Evolutionary conservation across 2,888 invertebrate genomes (phyloP).

Genomic region (Eucera pruinosa): DNA sequence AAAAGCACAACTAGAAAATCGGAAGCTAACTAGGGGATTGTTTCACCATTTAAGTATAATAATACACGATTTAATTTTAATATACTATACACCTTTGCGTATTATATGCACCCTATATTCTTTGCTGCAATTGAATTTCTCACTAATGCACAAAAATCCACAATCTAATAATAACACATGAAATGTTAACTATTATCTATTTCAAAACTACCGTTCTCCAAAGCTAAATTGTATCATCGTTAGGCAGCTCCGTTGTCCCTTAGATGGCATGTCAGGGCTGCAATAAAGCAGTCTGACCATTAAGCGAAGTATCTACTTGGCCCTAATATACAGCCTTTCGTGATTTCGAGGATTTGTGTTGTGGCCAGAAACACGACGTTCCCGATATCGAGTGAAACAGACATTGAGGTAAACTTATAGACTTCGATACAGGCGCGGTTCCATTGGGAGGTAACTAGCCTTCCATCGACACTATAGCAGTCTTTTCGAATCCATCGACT

Average conservation of each 20-base stretch:
- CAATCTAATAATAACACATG: too few relatives aligned
- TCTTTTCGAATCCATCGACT: constrained; percentile 57
- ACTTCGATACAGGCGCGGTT: constrained; percentile 69
- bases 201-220: too few relatives aligned
- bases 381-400: constrained; percentile 56
- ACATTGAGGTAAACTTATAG: constrained; percentile 65
- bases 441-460: constrained; percentile 59
- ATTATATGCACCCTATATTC: too few relatives aligned
- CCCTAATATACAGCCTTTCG: constrained; percentile 41
- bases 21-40: too few relatives aligned
- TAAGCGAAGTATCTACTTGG: constrained; percentile 21
- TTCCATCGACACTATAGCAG: constrained; percentile 54
- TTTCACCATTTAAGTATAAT: too few relatives aligned
- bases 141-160: too few relatives aligned
- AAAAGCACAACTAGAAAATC: too few relatives aligned
- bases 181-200: background rate
- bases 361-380: constrained; percentile 28
- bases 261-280: background rate
- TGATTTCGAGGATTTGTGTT: constrained; percentile 51
- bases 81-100: too few relatives aligned
- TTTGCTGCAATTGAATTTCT: too few relatives aligned
- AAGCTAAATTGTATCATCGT: too few relatives aligned
- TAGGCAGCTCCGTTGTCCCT: background rate
- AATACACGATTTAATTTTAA: too few relatives aligned
- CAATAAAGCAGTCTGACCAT: background rate